Evolutionary conservation across 2,797 vertebrate species (phyloP), one percentile per base, ranked within the genome.

Genomic region (Limnodromus scolopaceus): DNA sequence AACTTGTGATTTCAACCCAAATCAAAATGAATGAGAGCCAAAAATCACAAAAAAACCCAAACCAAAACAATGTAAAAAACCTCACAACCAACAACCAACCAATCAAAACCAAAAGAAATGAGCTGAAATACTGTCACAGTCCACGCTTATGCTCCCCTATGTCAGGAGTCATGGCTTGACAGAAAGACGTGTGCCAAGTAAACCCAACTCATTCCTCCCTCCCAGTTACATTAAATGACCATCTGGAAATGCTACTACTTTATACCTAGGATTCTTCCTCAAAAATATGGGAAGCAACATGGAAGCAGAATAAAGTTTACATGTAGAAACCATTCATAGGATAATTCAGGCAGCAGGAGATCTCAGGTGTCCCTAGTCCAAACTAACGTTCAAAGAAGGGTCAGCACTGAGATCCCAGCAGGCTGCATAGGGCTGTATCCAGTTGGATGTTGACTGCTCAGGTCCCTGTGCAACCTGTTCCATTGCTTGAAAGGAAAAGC

Each of bases 41-140:
- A 60, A 71, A 46, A 25, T 28, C 15, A 32, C 11, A 6, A 45
- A 75, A 36, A 53, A 2, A 0, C 0, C 2, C 5, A n/a, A 84
- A 45, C 0, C 3, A 71, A 49, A 81, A 8, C 16, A 69, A 63
- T 24, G 18, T 11, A 28, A 75, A 64, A 55, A 13, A 0, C 1
- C 2, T 7, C 18, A 8, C 8, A 39, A 46, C 13, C 18, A 45
- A 64, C 1, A 15, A 58, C 7, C 19, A 43, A 64, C 4, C 16
- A 28, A 63, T 0, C 4, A 53, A 68, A 76, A 32, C 0, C 15
- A 70, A 23, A 61, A 65, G 23, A 95, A 88, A 65, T 9, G 0
- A 85, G 4, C 1, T 76, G n/a, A 77, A 79, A 72, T 20, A 30
- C 12, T n/a, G 11, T 39, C 36, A 61, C 13, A 45, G 25, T 76